Conservation (phyloP, 2,888 invertebrate genomes). For the Tinea trinotella region DNA sequence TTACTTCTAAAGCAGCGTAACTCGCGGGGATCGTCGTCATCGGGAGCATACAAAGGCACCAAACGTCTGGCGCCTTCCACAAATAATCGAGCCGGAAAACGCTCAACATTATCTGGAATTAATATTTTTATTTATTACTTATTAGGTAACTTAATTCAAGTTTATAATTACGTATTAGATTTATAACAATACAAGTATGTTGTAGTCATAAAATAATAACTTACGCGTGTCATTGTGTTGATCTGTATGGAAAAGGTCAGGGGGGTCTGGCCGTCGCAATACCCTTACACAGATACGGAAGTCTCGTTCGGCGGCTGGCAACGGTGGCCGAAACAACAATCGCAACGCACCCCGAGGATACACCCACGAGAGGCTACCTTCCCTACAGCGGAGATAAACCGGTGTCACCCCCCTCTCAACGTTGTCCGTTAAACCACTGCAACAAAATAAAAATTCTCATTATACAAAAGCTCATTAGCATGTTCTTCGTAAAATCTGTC, state of each 20-base stretch:
- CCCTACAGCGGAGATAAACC: slow-evolving; percentile 81
- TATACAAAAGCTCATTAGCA: slow-evolving; percentile 19
- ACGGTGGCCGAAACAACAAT: slow-evolving; percentile 74
- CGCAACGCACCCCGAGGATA: slow-evolving; percentile 83
- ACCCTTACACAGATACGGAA: slow-evolving; percentile 81
- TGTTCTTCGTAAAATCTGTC: slow-evolving; percentile 3
- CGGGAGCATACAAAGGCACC: slow-evolving; percentile 71
- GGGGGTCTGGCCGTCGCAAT: slow-evolving; percentile 26
- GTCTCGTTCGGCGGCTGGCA: slow-evolving; percentile 72
- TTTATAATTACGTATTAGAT: not conserved
- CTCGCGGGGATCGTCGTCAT: slow-evolving; percentile 66
- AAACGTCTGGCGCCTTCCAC: slow-evolving; percentile 75
- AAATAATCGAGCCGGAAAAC: slow-evolving; percentile 74
- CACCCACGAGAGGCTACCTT: slow-evolving; percentile 81
- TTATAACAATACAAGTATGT: not conserved
- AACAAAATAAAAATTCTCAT: slow-evolving; percentile 44
- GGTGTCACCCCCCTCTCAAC: slow-evolving; percentile 79
- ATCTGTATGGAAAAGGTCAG: not conserved
- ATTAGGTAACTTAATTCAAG: not conserved
- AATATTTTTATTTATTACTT: not conserved
- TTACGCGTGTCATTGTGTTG: slow-evolving; percentile 37
- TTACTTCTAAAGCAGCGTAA: slow-evolving; percentile 77
- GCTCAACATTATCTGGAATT: slow-evolving; percentile 43
- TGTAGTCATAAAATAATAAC: not conserved
- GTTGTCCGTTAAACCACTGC: slow-evolving; percentile 70